A percentile compares a stretch with the other conserved stretches of the same genome.
Conservation (phyloP, 2,888 invertebrate species). For the Catocala sponsa region DNA sequence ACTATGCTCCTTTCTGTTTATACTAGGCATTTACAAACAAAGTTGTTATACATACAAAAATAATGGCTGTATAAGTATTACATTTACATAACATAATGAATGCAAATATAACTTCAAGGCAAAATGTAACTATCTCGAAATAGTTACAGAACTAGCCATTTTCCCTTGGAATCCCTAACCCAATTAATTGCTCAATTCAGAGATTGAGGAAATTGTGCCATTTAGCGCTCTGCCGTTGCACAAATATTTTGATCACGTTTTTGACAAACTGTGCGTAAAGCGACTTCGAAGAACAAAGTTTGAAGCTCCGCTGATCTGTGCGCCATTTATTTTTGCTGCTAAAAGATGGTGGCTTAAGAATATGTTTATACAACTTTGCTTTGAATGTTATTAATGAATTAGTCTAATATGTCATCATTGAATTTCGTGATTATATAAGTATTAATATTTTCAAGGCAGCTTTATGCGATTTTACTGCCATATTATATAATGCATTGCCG, state of each 20-base stretch:
- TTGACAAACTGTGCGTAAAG: constrained; percentile 36
- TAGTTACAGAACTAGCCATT: constrained; percentile 26
- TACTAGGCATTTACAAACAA: too few species aligned
- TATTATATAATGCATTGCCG: too few species aligned
- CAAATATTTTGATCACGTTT: constrained; percentile 51
- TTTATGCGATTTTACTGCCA: too few species aligned
- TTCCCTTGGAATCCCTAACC: constrained; percentile 36
- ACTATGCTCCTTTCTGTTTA: too few species aligned
- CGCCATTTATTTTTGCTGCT: constrained; percentile 7
- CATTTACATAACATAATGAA: too few species aligned
- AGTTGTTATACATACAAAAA: too few species aligned
- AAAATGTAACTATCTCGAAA: constrained; percentile 29
- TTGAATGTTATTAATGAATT: too few species aligned
- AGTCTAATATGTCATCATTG: too few species aligned
- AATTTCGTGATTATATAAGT: too few species aligned
- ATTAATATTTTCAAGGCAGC: too few species aligned
- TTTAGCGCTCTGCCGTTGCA: constrained; percentile 30
- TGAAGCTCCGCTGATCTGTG: constrained; percentile 7
- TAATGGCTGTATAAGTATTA: too few species aligned
- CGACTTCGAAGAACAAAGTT: constrained; percentile 21
- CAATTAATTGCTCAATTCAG: constrained; percentile 39
- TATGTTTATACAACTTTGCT: too few species aligned
- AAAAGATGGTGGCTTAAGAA: not conserved
- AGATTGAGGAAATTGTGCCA: constrained; percentile 37
- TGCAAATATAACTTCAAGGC: not conserved